Evolutionary conservation across 1,140 invertebrate genomes (phyloP), one percentile per base, ranked within the genome.

Genomic region (Camponotus floridanus): DNA sequence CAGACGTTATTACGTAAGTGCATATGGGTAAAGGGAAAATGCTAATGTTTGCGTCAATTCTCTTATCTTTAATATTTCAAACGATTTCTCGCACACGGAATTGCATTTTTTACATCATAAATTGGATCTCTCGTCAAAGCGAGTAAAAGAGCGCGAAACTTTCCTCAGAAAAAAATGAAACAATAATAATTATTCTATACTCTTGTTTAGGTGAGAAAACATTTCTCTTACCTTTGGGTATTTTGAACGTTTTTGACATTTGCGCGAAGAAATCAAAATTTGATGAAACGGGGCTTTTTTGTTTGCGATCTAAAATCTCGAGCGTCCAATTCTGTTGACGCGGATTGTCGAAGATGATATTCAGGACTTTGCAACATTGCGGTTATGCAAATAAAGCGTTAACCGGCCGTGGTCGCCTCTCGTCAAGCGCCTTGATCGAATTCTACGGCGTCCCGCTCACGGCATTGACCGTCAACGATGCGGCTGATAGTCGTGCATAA

Each of bases 391-490:
- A 83, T 83, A 73, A 83, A 83, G 68, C 79, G 55, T 73, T 55
- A 73, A 74, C 55, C 68, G 68, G 79, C 79, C 67, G 67, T 71
- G 67, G 55, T 39, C 36, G 57, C 55, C 57, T 83, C 64, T 55
- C 76, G 18, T 45, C 55, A 21, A 51, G 51, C 79, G 57, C 26
- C 55, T 83, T 74, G 79, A 83, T 83, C 79, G 79, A 83, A 83
- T 83, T 55, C 79, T 83, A 83, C 36, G 62, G 51, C 78, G 48
- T 71, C 51, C 45, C 67, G 48, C 18, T 70, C 45, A 61, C 62
- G 80, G 80, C 85, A 84, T 80, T 86, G 67, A 74, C 78, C 65
- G 80, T 36, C 45, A 85, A 65, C 85, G 80, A 74, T 84, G 85
- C 68, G 76, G 59, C 81, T 81, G 85, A 86, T 84, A 85, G 42